phyloP scores from a whole-genome alignment of 1,140 invertebrate genomes.

The Drosophila lowei region DNA sequence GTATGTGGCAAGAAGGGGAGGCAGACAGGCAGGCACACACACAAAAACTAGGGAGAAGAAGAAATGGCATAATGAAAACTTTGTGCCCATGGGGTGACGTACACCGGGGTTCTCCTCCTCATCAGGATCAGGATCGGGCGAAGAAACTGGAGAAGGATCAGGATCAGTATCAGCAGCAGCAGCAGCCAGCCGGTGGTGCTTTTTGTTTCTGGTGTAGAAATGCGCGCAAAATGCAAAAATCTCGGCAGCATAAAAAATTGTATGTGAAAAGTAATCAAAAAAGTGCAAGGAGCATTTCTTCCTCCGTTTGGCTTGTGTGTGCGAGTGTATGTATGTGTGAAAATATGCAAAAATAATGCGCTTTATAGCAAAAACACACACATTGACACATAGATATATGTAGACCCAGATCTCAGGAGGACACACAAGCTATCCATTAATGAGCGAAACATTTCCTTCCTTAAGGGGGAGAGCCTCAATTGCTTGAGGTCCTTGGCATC shows the following conservation, averaged over 20 bases:
- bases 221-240: constrained; percentile 81
- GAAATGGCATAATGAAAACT: constrained; percentile 70
- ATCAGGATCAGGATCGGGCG: constrained; percentile 12
- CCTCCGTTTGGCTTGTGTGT: background rate
- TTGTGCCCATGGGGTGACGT: constrained; percentile 70
- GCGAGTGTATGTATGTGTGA: constrained; percentile 32
- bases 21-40: constrained; percentile 41
- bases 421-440: constrained; percentile 35
- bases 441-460: constrained; percentile 45
- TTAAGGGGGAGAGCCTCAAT: constrained; percentile 48
- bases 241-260: constrained; percentile 41
- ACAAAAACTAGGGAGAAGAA: constrained; percentile 56
- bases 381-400: background rate
- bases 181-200: constrained; percentile 68
- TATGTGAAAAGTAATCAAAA: constrained; percentile 44
- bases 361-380: constrained; percentile 40
- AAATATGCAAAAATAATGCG: constrained; percentile 69
- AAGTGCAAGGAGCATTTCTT: constrained; percentile 56
- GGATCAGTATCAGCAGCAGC: constrained; percentile 31
- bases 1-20: constrained; percentile 20
- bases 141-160: constrained; percentile 1
- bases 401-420: background rate
- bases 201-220: constrained; percentile 63
- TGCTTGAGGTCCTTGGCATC: constrained; percentile 41
- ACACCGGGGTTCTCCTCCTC: constrained; percentile 30